phyloP scores from a whole-genome alignment of 2,797 vertebrate species.

The Microchirus variegatus region DNA sequence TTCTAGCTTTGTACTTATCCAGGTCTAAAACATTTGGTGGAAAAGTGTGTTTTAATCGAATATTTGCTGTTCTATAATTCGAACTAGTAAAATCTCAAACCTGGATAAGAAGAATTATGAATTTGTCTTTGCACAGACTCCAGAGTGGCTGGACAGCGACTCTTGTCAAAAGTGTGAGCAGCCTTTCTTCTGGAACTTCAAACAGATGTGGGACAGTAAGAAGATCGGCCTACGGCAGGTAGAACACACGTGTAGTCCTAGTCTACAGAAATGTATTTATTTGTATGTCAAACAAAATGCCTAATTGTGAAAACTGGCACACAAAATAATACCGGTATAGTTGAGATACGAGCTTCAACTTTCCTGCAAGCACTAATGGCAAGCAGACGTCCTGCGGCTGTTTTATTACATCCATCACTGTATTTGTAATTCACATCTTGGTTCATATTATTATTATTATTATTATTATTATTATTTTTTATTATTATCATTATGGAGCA shows the following conservation, averaged over 20 bases:
- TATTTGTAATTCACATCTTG: no score
- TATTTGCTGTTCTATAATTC: no score
- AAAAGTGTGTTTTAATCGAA: no score
- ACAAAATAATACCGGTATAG: neutral
- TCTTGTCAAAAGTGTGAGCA: constrained; percentile 99
- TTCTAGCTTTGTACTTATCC: no score
- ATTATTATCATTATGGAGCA: no score
- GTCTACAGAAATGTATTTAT: no score
- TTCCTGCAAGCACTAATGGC: neutral
- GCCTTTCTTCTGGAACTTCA: constrained; percentile 99
- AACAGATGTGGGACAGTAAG: constrained; percentile 99
- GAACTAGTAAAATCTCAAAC: no score
- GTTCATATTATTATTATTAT: no score
- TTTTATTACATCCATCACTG: constrained; percentile 17
- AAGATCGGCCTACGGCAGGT: constrained; percentile 98
- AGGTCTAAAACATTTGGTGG: no score
- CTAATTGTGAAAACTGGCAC: neutral
- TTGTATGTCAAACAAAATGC: no score
- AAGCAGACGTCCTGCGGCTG: constrained; percentile 18
- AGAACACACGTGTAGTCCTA: neutral
- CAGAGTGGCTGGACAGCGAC: constrained; percentile 98
- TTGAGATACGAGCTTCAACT: neutral
- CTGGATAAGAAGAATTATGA: neutral
- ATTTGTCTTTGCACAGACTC: constrained; percentile 82
- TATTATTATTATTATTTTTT: no score